phyloP scores from a whole-genome alignment of 1,140 invertebrate species.

The Capitella teleta region DNA sequence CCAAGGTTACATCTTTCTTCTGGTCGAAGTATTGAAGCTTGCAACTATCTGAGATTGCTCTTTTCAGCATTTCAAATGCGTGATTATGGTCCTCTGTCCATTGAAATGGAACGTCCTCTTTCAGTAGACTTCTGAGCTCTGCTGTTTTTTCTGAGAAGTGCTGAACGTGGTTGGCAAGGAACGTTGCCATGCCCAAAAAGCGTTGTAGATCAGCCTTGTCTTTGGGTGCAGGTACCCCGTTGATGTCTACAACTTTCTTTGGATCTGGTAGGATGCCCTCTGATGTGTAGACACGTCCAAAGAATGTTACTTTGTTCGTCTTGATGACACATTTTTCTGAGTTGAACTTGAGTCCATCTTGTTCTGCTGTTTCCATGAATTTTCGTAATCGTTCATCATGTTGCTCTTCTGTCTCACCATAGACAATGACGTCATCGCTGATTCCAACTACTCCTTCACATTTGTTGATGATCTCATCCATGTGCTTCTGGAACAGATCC shows the following conservation, averaged over 20 bases:
- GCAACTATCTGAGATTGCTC: constrained; percentile 12
- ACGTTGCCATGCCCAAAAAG: constrained; percentile 19
- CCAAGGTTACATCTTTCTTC: constrained; percentile 14
- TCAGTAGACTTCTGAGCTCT: constrained; percentile 2
- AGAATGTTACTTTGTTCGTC: neutral
- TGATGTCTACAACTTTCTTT: constrained; percentile 34
- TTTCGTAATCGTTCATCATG: constrained; percentile 6
- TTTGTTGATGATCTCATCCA: constrained; percentile 23
- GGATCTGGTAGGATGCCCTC: constrained; percentile 35
- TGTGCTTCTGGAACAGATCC: constrained; percentile 31
- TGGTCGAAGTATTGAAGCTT: constrained; percentile 20
- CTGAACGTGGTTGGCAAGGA: constrained; percentile 14
- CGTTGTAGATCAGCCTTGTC: constrained; percentile 14
- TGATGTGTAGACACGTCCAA: constrained; percentile 23
- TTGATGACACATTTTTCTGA: constrained; percentile 19
- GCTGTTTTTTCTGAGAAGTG: constrained; percentile 8
- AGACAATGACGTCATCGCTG: constrained; percentile 23
- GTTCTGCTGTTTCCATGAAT: constrained; percentile 25
- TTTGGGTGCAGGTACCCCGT: constrained; percentile 12
- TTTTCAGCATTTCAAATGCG: constrained; percentile 17
- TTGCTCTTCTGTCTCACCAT: neutral
- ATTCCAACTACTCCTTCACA: constrained; percentile 31
- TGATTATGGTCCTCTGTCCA: constrained; percentile 4
- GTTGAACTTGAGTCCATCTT: constrained; percentile 36
- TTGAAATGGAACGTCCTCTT: constrained; percentile 3